Evolutionary conservation across 2,888 invertebrate species (phyloP).

Genomic region (Arenicola marina): DNA sequence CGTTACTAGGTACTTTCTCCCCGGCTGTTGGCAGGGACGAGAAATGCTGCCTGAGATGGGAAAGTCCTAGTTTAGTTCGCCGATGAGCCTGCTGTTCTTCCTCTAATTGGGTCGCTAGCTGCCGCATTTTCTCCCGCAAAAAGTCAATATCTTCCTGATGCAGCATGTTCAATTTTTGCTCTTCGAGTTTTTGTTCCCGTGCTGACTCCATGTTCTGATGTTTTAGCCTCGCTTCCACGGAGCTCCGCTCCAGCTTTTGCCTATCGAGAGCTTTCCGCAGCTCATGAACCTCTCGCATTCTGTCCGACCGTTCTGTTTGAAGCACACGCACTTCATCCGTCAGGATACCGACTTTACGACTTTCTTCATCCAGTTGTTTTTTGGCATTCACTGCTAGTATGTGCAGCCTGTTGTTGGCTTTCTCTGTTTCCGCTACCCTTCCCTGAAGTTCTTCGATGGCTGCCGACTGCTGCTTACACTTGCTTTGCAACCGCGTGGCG

Average conservation of each 20-base stretch:
- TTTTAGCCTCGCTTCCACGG: constrained; percentile 40
- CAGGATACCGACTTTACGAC: constrained; percentile 43
- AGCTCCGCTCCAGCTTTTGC: constrained; percentile 40
- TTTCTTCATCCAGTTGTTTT: constrained; percentile 39
- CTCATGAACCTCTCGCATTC: constrained; percentile 42
- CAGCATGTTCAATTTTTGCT: constrained; percentile 40
- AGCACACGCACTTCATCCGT: constrained; percentile 47
- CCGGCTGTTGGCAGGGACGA: constrained; percentile 27
- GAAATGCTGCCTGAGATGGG: constrained; percentile 50
- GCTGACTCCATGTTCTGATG: constrained; percentile 38
- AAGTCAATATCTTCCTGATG: constrained; percentile 43
- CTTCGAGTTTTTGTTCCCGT: constrained; percentile 38
- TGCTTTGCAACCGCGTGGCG: constrained; percentile 36
- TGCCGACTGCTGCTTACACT: constrained; percentile 29
- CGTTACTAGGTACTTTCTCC: too few relatives aligned
- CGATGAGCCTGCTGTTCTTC: constrained; percentile 41
- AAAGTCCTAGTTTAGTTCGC: constrained; percentile 44
- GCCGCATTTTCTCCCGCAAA: constrained; percentile 40
- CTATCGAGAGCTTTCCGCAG: constrained; percentile 39
- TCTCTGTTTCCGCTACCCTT: constrained; percentile 40
- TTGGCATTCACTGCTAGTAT: constrained; percentile 46
- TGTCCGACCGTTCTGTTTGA: constrained; percentile 39
- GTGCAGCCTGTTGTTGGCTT: constrained; percentile 45
- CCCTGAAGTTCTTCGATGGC: constrained; percentile 33
- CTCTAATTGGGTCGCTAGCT: constrained; percentile 37